Evolutionary conservation across 1,140 invertebrate species (phyloP), one percentile per base, ranked within the genome.

Genomic region (Drosophila baimaii): DNA sequence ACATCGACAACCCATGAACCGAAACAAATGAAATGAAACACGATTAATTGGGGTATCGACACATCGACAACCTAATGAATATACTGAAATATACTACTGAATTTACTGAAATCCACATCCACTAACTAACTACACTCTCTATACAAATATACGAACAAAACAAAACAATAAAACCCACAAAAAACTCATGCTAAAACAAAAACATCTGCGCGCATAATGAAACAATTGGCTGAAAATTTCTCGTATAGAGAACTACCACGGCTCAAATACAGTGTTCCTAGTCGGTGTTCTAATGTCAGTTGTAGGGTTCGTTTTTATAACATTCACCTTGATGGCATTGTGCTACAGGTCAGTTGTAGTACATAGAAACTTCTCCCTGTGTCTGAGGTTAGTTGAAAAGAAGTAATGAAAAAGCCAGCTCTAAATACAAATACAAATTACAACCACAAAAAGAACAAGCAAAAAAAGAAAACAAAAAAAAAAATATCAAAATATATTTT

Each of bases 311-410:
- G 97, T 99, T 94, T 98, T 99, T 95, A 95, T 99, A 94, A 95
- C 98, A 94, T 98, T 99, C 96, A 97, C 97, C 94, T 95, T 98
- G 94, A 97, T 98, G 95, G 97, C 98, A 94, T 96, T 98, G 94
- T 99, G 98, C 96, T 99, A 99, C 96, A 98, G 98, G 97, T 98
- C 96, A 97, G 96, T 98, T 95, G 96, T 97, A 96, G 96, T 98
- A 95, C 96, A 98, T 96, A 97, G 96, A 97, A 97, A 97, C 96
- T 97, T 97, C 96, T 97, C 96, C 95, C 96, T 97, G 95, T 97
- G 96, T 95, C 96, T 97, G 95, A 97, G 96, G 96, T 97, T 97
- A 97, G 96, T 97, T 92, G 90, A 92, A 92, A 91, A 92, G 88
- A 79, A 92, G 90, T 91, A 92, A 91, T 91, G 90, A 92, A 95